phyloP scores from a whole-genome alignment of 2,888 invertebrate species.

The Notodonta dromedarius region DNA sequence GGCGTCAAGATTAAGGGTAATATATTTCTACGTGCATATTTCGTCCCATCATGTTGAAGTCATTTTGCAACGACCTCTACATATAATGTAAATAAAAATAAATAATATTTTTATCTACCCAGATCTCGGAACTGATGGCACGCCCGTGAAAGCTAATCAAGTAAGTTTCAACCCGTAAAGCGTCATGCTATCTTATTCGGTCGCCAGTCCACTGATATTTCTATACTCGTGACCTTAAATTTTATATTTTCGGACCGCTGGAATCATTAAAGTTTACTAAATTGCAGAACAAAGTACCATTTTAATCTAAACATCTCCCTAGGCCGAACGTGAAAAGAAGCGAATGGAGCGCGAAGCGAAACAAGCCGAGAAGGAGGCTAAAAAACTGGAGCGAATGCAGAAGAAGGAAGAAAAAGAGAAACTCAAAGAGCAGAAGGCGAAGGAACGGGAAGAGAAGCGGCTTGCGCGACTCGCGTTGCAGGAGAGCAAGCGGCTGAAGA shows the following conservation, averaged over 20 bases:
- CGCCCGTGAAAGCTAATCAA: constrained; percentile 64
- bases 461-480: constrained; percentile 71
- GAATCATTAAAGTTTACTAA: too few species aligned
- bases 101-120: constrained; percentile 16
- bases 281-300: not conserved
- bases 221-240: too few species aligned
- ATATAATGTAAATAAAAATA: not conserved
- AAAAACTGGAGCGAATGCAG: constrained; percentile 73
- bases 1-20: constrained; percentile 77
- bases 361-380: constrained; percentile 77
- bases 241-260: too few species aligned
- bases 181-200: too few species aligned
- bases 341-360: constrained; percentile 81
- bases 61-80: too few species aligned
- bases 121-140: constrained; percentile 68
- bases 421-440: constrained; percentile 75
- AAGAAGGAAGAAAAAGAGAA: constrained; percentile 80
- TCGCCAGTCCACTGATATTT: too few species aligned
- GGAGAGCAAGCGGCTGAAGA: constrained; percentile 71
- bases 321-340: constrained; percentile 83
- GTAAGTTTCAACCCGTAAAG: constrained; percentile 42
- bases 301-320: constrained; percentile 11
- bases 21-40: not conserved
- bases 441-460: constrained; percentile 76
- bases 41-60: too few species aligned